These are phyloP conservation scores for Minunthozetes semirufus DNA, from an alignment of 2,888 invertebrate species.

Conservation along the genomic window DNA sequence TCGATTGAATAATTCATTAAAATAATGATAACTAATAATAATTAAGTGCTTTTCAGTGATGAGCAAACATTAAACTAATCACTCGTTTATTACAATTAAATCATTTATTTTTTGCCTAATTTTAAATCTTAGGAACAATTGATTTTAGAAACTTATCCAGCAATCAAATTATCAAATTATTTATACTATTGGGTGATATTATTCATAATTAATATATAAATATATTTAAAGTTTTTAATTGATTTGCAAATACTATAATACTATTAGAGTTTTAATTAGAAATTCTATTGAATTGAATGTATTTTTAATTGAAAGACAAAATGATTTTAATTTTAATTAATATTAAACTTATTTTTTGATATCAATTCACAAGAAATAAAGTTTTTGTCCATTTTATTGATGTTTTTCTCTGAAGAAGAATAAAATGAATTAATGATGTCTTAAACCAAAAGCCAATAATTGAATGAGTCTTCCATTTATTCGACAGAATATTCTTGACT, in stretches of 20 bases:
- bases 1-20: neutral
- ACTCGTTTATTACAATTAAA: neutral
- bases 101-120: neutral
- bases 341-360: constrained; percentile 12
- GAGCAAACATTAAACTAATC: neutral
- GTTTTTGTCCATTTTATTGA: constrained; percentile 4
- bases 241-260: too few species aligned
- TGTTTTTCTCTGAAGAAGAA: neutral
- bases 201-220: too few species aligned
- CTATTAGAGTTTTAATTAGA: neutral
- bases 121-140: neutral
- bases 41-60: constrained; percentile 1
- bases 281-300: neutral
- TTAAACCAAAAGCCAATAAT: neutral
- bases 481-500: too few species aligned
- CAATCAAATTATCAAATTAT: too few species aligned
- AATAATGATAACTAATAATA: neutral
- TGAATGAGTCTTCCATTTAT: neutral
- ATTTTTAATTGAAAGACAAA: neutral
- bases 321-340: constrained; percentile 8
- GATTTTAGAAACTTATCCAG: too few species aligned
- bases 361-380: neutral
- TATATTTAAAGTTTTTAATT: too few species aligned
- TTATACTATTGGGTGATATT: too few species aligned
- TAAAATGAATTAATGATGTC: neutral